phyloP scores from a whole-genome alignment of 2,888 invertebrate species.

The Ctenicera cuprea region DNA sequence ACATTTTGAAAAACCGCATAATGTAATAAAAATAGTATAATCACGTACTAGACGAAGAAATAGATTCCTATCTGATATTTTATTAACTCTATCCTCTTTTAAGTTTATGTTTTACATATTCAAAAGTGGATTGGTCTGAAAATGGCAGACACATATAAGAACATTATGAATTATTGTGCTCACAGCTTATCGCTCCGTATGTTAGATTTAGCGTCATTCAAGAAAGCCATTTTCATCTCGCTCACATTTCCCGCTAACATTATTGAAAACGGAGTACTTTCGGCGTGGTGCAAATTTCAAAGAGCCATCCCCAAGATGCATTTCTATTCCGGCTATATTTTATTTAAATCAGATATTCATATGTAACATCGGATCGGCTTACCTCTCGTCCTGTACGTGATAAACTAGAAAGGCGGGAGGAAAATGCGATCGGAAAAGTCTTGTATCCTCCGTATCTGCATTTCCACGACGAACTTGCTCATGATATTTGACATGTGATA shows the following conservation, averaged over 20 bases:
- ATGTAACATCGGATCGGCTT: conserved; percentile 58
- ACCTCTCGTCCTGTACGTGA: conserved; percentile 55
- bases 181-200: conserved; percentile 2
- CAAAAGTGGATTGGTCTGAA: conserved; percentile 11
- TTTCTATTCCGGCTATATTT: conserved; percentile 56
- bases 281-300: conserved; percentile 32
- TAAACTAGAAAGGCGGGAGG: conserved; percentile 54
- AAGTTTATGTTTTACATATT: conserved; percentile 19
- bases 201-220: neutral
- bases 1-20: too few species aligned
- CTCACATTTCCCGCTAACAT: neutral
- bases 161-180: conserved; percentile 25
- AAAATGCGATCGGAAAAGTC: conserved; percentile 50
- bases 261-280: neutral
- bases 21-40: too few species aligned
- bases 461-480: conserved; percentile 35
- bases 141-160: conserved; percentile 22
- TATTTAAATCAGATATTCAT: conserved; percentile 63
- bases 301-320: conserved; percentile 41
- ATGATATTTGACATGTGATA: conserved; percentile 37
- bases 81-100: neutral
- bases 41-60: too few species aligned
- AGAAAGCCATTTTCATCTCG: neutral
- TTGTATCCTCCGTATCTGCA: conserved; percentile 33
- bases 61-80: neutral